A percentile compares a stretch with the other conserved stretches of the same genome.
phyloP scores from a whole-genome alignment of 2,888 invertebrate species.

The Bugula neritina region DNA sequence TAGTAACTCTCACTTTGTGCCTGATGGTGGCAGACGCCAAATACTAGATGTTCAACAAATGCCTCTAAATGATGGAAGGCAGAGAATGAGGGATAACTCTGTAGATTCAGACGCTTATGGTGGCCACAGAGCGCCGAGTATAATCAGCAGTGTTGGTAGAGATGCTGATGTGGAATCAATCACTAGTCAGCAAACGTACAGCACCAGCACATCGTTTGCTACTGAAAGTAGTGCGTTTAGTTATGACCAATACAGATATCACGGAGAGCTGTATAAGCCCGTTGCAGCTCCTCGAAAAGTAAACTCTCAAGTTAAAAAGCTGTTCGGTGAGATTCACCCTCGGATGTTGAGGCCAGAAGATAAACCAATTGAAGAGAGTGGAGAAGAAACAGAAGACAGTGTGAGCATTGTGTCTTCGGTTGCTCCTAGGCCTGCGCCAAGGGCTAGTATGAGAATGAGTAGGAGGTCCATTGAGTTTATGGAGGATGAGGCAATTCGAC shows the following conservation, averaged over 20 bases:
- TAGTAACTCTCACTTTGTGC: background rate
- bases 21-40: background rate
- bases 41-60: background rate
- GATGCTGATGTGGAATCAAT: constrained; percentile 23
- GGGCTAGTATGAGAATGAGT: constrained; percentile 11
- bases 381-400: constrained; percentile 15
- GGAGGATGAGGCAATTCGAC: constrained; percentile 8
- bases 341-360: constrained; percentile 22
- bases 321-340: constrained; percentile 18
- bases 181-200: constrained; percentile 7
- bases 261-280: constrained; percentile 17
- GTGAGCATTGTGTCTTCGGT: constrained; percentile 14
- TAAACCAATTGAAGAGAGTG: constrained; percentile 20
- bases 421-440: background rate
- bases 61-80: constrained; percentile 6
- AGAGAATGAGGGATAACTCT: background rate
- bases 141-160: constrained; percentile 11
- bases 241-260: constrained; percentile 23
- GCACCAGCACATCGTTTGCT: background rate
- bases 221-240: background rate
- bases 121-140: background rate
- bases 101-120: constrained; percentile 14
- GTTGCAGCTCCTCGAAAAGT: constrained; percentile 22
- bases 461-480: constrained; percentile 7
- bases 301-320: constrained; percentile 14